These are phyloP conservation scores for Carollia perspicillata DNA, from an alignment of 2,113 vertebrate species.

Conservation along the genomic window DNA sequence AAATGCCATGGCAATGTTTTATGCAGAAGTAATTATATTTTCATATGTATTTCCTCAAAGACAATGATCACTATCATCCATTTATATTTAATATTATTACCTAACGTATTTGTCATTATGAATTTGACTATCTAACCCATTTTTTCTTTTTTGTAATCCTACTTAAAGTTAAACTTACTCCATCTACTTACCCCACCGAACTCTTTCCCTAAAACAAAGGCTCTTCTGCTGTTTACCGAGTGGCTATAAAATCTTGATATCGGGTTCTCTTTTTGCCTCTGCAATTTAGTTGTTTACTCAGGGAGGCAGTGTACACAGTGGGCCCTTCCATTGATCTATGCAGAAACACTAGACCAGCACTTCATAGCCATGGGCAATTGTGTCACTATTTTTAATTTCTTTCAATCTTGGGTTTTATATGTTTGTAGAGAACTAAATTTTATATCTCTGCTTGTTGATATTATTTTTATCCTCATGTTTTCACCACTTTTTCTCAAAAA, in stretches of 20 bases:
- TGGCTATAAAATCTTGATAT: neutral
- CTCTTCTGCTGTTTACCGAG: neutral
- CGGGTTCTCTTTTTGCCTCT: neutral
- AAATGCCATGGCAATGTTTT: slow-evolving; percentile 17
- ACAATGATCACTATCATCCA: neutral
- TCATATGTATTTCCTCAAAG: neutral
- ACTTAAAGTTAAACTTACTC: neutral
- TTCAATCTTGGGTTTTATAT: neutral
- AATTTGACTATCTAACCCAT: neutral
- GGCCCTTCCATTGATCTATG: neutral
- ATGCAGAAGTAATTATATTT: neutral
- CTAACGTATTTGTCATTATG: neutral
- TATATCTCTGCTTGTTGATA: neutral
- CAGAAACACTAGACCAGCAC: neutral
- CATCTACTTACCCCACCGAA: neutral
- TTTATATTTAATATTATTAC: neutral
- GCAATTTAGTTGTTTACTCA: neutral
- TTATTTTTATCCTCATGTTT: neutral
- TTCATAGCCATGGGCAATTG: neutral
- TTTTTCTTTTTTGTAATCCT: neutral
- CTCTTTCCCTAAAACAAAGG: neutral
- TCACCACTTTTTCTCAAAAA: neutral
- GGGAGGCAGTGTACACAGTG: neutral
- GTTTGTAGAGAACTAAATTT: neutral
- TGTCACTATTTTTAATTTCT: neutral